Base-by-base conservation (phyloP, 2,888 invertebrate genomes). In the Adelphocoris suturalis region DNA sequence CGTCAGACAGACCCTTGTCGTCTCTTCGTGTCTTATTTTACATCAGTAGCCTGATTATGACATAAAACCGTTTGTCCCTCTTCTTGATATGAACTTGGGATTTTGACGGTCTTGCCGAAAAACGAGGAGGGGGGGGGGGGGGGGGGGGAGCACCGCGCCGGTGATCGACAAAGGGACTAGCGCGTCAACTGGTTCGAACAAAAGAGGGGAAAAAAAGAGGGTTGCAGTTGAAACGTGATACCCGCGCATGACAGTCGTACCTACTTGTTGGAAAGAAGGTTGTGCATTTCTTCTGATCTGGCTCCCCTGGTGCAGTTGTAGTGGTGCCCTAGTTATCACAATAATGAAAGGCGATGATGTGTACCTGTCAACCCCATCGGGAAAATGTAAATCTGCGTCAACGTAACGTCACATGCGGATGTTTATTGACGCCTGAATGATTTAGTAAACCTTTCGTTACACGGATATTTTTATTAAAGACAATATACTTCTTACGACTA, bases 261-360 rank as follows among this genome's bases (percentile, higher is more conserved):
- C 37, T 37, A 37, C 61, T 61, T 61, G 61, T 61, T 61, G 61
- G 61, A n/a, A n/a, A n/a, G 61, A 61, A 61, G 61, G 61, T 61
- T 61, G 61, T 61, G 61, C 61, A 61, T n/a, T 61, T 19, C 61
- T 2, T 14, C 2, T 52, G 52, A 52, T 52, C 2, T 12, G 19
- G 2, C 61, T n/a, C 61, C 61, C n/a, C n/a, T 19, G 52, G 12
- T 52, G 52, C 52, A 52, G 52, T 16, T 14, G 52, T 52, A 52
- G 14, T 16, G 52, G 52, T 52, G 12, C 61, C 19, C 61, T 9
- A 61, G 61, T 61, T 61, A 61, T 61, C 61, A 61, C 61, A 61
- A 61, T 61, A 61, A 61, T 61, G 61, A n/a, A n/a, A 61, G 61
- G n/a, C 61, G 61, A 61, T 61, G 61, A 61, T 61, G 61, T 61